These are phyloP conservation scores for Amaurobius ferox DNA, from an alignment of 2,888 invertebrate genomes.

Conservation along the genomic window DNA sequence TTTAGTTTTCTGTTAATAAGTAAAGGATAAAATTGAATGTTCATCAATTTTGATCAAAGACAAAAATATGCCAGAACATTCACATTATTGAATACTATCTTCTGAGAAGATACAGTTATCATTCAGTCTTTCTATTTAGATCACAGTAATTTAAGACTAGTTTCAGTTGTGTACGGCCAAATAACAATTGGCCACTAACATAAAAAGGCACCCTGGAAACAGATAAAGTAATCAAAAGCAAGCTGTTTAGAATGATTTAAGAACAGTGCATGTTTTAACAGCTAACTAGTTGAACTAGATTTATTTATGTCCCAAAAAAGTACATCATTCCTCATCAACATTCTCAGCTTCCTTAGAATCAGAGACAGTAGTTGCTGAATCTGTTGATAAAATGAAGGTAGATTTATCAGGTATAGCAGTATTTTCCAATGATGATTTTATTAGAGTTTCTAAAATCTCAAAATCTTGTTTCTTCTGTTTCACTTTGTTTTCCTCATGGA, in stretches of 20 bases:
- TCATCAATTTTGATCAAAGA: constrained; percentile 16
- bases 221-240: constrained; percentile 30
- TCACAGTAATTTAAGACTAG: constrained; percentile 72
- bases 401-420: constrained; percentile 60
- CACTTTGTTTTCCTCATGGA: constrained; percentile 69
- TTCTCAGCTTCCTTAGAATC: constrained; percentile 32
- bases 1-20: not conserved
- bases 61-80: not conserved
- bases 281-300: constrained; percentile 24
- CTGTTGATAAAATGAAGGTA: constrained; percentile 31
- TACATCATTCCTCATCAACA: constrained; percentile 26
- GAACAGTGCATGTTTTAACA: constrained; percentile 50
- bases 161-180: constrained; percentile 54
- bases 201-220: constrained; percentile 67
- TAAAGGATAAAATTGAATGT: constrained; percentile 1
- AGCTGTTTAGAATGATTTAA: constrained; percentile 69
- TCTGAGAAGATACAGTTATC: constrained; percentile 40
- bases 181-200: constrained; percentile 43
- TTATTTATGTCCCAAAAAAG: not conserved
- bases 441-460: constrained; percentile 73
- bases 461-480: constrained; percentile 54
- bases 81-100: constrained; percentile 19
- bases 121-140: constrained; percentile 61
- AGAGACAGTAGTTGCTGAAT: constrained; percentile 29
- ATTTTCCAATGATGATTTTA: constrained; percentile 73